Evolutionary conservation across 1,140 invertebrate species (phyloP), one percentile per base, ranked within the genome.

Genomic region (Meloidogyne hapla): DNA sequence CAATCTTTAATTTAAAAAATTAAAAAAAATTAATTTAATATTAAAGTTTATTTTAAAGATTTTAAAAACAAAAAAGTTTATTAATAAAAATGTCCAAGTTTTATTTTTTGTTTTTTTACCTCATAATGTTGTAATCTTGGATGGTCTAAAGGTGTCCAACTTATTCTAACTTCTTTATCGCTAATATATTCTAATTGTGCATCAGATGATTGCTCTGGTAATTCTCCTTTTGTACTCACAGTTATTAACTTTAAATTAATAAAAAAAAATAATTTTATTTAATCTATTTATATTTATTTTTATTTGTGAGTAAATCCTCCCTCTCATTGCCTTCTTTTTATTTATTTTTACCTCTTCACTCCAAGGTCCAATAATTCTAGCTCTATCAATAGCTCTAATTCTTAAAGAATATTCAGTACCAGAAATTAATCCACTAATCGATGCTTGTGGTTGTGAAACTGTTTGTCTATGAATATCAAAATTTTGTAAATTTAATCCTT

Each of bases 391-490:
- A 28, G 85, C 85, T 23, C 85, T 79, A n/a, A 87, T 81, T 26
- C 80, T 66, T 23, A 86, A 77, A 23, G 73, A 65, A 76, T 86
- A 86, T 61, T 82, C 80, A 21, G 84, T 87, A 18, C 86, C 86
- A 23, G 85, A 85, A 12, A 86, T 67, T n/a, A 86, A 75, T 67
- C 87, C 87, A 6, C 83, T 83, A 62, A 86, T 79, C 23, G 83
- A 85, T 40, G 85, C 84, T 8, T 84, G 79, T 62, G 85, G 85
- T 45, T 86, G 83, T 13, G 86, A 81, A 21, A 86, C 84, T 3
- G 86, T 86, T 66, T 87, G 85, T 63, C 86, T 77, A 69, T 86
- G 85, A 42, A 87, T 76, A 72, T 86, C 85, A 68, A 86, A 87
- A 62, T 67, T 76, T 45, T 82, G 73, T 56, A 75, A 73, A 64